Base-by-base conservation (phyloP, 2,797 vertebrate genomes). In the Cossypha dichroa region DNA sequence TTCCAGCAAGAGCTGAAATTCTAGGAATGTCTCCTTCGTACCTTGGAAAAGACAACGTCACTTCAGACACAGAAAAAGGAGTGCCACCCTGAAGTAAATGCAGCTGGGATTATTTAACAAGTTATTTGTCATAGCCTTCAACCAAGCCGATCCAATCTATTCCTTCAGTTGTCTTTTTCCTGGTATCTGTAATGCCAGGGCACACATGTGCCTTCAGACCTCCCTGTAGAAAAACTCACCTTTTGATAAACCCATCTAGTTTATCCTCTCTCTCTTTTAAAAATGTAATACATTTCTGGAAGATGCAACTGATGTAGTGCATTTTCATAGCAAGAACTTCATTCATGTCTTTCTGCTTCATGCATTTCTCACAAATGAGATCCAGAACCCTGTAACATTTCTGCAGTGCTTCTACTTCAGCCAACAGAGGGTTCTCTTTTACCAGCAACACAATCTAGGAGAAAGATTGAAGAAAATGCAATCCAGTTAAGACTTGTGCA, bases 321-420 rank as follows among this genome's bases (percentile, higher is more conserved):
- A 99, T 99, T 98, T 99, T 99, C 98, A 99, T 98, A 93, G 99
- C 99, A 81, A 99, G 97, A 36, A 99, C 99, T 98, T 99, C 99
- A 78, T 99, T 99, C 99, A 99, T 99, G 78, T 99, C 99, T 97
- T 98, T 98, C 95, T 99, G 99, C 96, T 99, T 99, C 98, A 99
- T 99, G 93, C 99, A 99, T 88, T 99, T 99, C 97, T 99, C 99
- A 75, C 99, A 99, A 96, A 99, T 99, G 63, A 99, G 98, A 97
- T 99, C 99, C 98, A 99, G 98, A 96, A 99, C 99, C 18, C 96
- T 98, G 68, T 98, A 98, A 78, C 99, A 99, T 94, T 99, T 99
- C 36, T 98, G 98, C 94, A 99, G 97, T 41, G 99, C 98, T 66
- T 98, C 98, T 56, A 66, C 97, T 91, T 99, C 99, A 0, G 98